Conservation (phyloP, 2,888 invertebrate species). For the Sinelater perroti region DNA sequence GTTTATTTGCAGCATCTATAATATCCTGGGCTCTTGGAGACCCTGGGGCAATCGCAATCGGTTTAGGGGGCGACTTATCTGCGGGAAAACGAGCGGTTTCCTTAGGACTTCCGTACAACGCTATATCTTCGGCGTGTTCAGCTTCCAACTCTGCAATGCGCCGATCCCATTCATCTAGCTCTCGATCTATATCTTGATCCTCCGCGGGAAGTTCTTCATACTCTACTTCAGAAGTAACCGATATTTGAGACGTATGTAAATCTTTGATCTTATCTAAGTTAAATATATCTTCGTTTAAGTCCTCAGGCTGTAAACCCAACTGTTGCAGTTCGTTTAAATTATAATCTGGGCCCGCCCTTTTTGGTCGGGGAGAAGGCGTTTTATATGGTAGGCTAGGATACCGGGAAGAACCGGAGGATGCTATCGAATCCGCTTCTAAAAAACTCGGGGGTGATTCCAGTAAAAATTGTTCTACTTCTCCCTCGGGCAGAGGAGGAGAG, state of each 20-base stretch:
- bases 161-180: not conserved
- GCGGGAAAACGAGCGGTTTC: too few relatives aligned
- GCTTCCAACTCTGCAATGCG: conserved; percentile 16
- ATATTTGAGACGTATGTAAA: not conserved
- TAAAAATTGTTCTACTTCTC: too few relatives aligned
- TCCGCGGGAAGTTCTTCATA: not conserved
- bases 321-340: not conserved
- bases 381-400: too few relatives aligned
- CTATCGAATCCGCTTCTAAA: too few relatives aligned
- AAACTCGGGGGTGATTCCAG: too few relatives aligned
- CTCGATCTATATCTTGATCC: conserved; percentile 2
- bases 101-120: conserved; percentile 21
- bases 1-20: conserved; percentile 27
- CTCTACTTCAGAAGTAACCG: not conserved
- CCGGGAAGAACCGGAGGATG: too few relatives aligned
- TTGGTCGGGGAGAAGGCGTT: too few relatives aligned
- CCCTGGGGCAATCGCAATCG: conserved; percentile 13
- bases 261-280: not conserved
- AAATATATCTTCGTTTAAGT: not conserved
- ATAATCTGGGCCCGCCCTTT: not conserved
- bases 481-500: too few relatives aligned
- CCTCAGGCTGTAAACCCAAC: not conserved
- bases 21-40: conserved; percentile 38
- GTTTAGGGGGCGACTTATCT: too few relatives aligned
- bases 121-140: conserved; percentile 19